Base-by-base conservation (phyloP, 2,113 vertebrate genomes). In the Labeo catla region DNA sequence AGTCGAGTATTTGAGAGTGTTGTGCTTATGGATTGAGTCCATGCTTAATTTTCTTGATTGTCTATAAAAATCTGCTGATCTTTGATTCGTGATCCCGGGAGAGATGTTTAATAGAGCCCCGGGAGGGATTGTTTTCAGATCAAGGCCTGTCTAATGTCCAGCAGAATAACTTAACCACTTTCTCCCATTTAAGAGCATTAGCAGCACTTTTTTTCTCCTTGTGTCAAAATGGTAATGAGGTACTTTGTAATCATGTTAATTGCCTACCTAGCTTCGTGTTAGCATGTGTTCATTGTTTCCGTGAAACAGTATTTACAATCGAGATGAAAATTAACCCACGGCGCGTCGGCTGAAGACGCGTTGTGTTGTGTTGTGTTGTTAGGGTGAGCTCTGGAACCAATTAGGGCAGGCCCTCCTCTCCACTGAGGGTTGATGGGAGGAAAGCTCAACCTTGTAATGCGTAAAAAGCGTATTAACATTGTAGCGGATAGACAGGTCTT, bases 11-110 rank as follows among this genome's bases (percentile, higher is more conserved):
- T 15, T 92, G 88, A 89, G 76, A 89, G 3, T 85, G 23, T 61
- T 90, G 91, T 90, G 16, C 76, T 43, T 47, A 21, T 68, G 59
- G 10, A n/a, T 66, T 2, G 19, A 61, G 50, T 70, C 73, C 23
- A 61, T 76, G 79, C 88, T 95, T 96, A 95, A 95, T 97, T 94
- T 97, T 96, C 96, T 96, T 96, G 95, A 98, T 98, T 97, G 96
- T 96, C 93, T 97, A 96, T 98, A 97, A 98, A 98, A 98, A 98
- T 98, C 95, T 99, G 97, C 98, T 97, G 98, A 97, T 98, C 95
- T 98, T 97, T 97, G 95, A 95, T 95, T 97, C 94, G 92, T 91
- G 94, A 94, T 95, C 96, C 95, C 97, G 92, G 91, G 93, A 93
- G 97, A 96, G 93, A 94, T 88, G 91, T 95, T 95, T 97, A 97